These are phyloP conservation scores for Thaumatotibia leucotreta DNA, from an alignment of 1,140 invertebrate species.

Conservation along the genomic window DNA sequence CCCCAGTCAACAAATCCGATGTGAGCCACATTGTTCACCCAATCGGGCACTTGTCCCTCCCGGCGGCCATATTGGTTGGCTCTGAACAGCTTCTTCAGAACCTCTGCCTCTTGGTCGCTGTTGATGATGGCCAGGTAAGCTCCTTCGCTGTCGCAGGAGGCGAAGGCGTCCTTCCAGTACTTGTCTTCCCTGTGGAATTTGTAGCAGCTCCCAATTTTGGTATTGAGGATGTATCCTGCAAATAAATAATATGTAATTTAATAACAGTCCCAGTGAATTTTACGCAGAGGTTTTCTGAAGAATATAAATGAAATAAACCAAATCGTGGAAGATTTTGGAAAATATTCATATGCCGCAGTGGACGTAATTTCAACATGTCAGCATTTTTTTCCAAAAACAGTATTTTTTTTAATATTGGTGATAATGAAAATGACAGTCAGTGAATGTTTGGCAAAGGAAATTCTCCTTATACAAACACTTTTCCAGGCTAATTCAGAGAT, in stretches of 20 bases:
- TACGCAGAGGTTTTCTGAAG: neutral
- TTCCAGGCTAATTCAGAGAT: no score
- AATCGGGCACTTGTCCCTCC: neutral
- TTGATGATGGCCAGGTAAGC: constrained; percentile 2
- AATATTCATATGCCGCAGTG: no score
- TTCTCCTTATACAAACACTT: no score
- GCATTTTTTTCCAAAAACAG: no score
- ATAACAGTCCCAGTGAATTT: neutral
- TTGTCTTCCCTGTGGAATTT: neutral
- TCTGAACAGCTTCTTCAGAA: neutral
- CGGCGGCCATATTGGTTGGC: neutral
- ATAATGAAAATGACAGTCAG: no score
- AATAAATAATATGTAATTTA: neutral
- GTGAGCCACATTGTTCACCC: neutral
- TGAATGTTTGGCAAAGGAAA: no score
- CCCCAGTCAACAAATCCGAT: neutral
- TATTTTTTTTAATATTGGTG: no score
- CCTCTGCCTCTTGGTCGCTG: neutral
- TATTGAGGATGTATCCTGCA: neutral
- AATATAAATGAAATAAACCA: no score
- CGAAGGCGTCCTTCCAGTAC: neutral
- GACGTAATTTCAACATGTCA: no score
- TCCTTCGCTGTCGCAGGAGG: neutral
- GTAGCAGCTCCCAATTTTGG: neutral
- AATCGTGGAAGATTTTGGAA: no score